Base-by-base conservation (phyloP, 37 sponge, comb jelly and placozoan genomes). In the Cladorhizidae sp. region DNA sequence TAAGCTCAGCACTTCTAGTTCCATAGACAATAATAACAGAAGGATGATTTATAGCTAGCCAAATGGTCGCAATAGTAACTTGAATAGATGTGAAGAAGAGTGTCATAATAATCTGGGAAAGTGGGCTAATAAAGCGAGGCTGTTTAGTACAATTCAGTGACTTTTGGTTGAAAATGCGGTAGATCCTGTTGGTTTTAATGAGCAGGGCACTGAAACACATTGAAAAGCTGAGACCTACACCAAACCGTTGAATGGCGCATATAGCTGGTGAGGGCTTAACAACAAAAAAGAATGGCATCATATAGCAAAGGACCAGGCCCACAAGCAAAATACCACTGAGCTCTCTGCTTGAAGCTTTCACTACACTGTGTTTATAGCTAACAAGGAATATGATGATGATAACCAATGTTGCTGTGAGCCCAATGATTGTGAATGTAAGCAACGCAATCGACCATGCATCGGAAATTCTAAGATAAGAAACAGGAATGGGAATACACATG, bases 341-440 rank as follows among this genome's bases (percentile, higher is more conserved):
- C 81, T 93, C 91, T 64, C 94, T 23, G 65, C 91, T 87, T 40
- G 94, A 70, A 14, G 81, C 91, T 45, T 91, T 90, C 32, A 93
- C 70, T 28, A 87, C 41, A 35, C 49, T 26, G 28, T 79, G 70
- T 14, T 85, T 85, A 38, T 73, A 55, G 38, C 64, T 61, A 39
- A 72, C 40, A 40, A 89, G 18, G 38, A 85, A 93, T 3, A 89
- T 65, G 20, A 73, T 62, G 25, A 80, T 71, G 28, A 85, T 63
- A 20, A 61, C 23, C 8, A 39, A 31, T 20, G 83, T 82, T 1
- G 74, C 65, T 36, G 35, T 36, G 25, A 80, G 33, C 8, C 93
- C 93, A 18, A 80, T 35, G 5, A 81, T 17, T 29, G 86, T 40
- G 0, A 89, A 23, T 3, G 81, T 21, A 21, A 89, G 49, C 21